These are phyloP conservation scores for Hippocampus kuda DNA, from an alignment of 2,797 vertebrate genomes.

Conservation along the genomic window DNA sequence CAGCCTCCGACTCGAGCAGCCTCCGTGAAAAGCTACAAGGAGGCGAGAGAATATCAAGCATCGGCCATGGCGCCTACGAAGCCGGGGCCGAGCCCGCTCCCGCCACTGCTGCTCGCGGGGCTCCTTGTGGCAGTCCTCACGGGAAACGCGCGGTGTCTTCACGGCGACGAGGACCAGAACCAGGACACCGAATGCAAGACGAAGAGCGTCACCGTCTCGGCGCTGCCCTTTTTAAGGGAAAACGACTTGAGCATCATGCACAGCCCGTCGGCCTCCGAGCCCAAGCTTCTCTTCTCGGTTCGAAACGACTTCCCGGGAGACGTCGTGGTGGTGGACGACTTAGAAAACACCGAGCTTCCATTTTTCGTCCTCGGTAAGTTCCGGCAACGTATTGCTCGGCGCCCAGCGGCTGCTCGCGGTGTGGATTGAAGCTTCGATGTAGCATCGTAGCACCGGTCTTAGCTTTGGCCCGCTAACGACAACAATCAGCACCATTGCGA, in stretches of 20 bases:
- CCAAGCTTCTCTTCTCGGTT: slow-evolving; percentile 98
- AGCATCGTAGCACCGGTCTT: neutral
- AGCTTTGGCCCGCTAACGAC: slow-evolving; percentile 6
- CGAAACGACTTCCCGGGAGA: slow-evolving; percentile 95
- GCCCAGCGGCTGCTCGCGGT: neutral
- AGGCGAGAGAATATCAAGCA: slow-evolving; percentile 15
- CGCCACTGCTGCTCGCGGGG: slow-evolving; percentile 30
- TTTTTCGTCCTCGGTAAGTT: slow-evolving; percentile 94
- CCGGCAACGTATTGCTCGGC: neutral
- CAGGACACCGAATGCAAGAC: slow-evolving; percentile 92
- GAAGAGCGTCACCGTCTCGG: slow-evolving; percentile 97
- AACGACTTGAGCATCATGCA: slow-evolving; percentile 99
- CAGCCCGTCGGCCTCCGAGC: slow-evolving; percentile 94
- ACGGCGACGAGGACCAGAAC: slow-evolving; percentile 73
- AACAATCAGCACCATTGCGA: too few species aligned
- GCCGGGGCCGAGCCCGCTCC: slow-evolving; percentile 52
- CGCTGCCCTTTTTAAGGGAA: slow-evolving; percentile 90
- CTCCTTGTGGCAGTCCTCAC: slow-evolving; percentile 34
- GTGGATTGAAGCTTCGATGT: neutral
- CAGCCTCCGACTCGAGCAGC: slow-evolving; percentile 21
- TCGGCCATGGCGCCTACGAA: slow-evolving; percentile 50
- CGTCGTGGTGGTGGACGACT: slow-evolving; percentile 91
- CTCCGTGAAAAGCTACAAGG: slow-evolving; percentile 2
- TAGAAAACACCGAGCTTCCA: slow-evolving; percentile 97
- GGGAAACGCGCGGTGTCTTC: slow-evolving; percentile 39